phyloP scores from a whole-genome alignment of 35 echinoderm and acorn worm species.

The Apostichopus californicus region DNA sequence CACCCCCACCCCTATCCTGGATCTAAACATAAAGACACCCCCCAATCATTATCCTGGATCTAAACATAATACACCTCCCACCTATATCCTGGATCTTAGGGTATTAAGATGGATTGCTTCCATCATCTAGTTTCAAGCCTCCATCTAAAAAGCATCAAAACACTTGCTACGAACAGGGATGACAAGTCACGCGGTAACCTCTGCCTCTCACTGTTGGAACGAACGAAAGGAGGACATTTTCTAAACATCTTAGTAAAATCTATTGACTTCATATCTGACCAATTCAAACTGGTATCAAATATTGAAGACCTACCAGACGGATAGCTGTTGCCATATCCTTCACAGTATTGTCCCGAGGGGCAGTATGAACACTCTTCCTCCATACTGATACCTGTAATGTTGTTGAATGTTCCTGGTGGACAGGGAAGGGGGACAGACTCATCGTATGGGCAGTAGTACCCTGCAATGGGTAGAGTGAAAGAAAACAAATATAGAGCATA shows the following conservation, averaged over 20 bases:
- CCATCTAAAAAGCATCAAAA: no score
- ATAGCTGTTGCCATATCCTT: constrained; percentile 89
- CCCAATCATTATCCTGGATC: no score
- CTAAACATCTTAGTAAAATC: neutral
- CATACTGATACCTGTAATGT: constrained; percentile 69
- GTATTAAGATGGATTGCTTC: no score
- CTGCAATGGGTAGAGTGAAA: constrained; percentile 34
- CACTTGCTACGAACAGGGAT: no score
- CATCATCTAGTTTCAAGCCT: no score
- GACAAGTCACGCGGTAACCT: neutral
- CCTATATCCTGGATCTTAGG: no score
- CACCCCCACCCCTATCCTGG: no score
- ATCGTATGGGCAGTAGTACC: constrained; percentile 88
- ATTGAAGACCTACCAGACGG: constrained; percentile 65
- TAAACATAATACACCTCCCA: no score
- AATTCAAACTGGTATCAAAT: neutral
- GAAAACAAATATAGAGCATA: neutral
- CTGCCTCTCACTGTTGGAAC: neutral
- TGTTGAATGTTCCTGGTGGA: constrained; percentile 95
- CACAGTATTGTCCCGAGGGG: constrained; percentile 82
- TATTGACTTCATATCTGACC: neutral
- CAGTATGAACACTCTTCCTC: constrained; percentile 90
- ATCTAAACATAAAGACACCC: no score
- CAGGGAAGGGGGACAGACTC: constrained; percentile 76
- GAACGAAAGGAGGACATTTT: neutral